These are phyloP conservation scores for Melieria omissa DNA, from an alignment of 2,888 invertebrate genomes.

Conservation along the genomic window DNA sequence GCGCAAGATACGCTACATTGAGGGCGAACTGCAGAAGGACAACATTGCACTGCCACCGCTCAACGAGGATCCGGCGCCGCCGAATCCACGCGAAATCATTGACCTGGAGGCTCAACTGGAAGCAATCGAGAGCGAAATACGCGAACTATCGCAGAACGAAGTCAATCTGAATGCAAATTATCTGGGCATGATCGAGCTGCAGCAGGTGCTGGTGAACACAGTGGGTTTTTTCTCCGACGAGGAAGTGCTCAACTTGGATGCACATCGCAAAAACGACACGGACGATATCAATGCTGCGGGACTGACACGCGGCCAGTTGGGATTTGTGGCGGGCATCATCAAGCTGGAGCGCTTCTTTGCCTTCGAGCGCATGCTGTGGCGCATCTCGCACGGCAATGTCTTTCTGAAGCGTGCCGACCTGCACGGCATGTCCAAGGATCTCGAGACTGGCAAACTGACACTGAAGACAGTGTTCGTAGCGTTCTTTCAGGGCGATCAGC, in stretches of 20 bases:
- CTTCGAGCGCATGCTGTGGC: conserved; percentile 89
- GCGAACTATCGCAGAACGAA: conserved; percentile 92
- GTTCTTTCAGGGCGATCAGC: conserved; percentile 86
- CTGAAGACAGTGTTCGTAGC: conserved; percentile 85
- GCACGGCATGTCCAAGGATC: conserved; percentile 78
- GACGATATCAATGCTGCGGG: conserved; percentile 68
- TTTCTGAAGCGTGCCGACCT: conserved; percentile 84
- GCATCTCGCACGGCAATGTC: conserved; percentile 87
- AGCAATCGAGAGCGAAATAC: conserved; percentile 94
- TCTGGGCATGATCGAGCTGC: conserved; percentile 90
- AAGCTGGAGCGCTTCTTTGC: conserved; percentile 82
- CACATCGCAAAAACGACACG: conserved; percentile 77
- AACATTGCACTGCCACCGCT: conserved; percentile 75
- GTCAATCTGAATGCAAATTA: conserved; percentile 92
- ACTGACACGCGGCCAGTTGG: conserved; percentile 63
- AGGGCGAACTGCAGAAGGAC: conserved; percentile 82
- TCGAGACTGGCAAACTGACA: conserved; percentile 74
- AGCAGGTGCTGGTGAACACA: conserved; percentile 91
- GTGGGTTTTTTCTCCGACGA: conserved; percentile 69
- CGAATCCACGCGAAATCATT: conserved; percentile 81
- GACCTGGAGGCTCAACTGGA: conserved; percentile 88
- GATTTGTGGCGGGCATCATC: conserved; percentile 89
- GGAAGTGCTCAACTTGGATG: conserved; percentile 60
- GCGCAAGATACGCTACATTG: conserved; percentile 80
- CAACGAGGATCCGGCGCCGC: conserved; percentile 76